Percentiles rank a stretch among this genome's conserved stretches.
These are phyloP conservation scores for Phalacrocorax brasilianus DNA, from an alignment of 2,113 vertebrate genomes.

Conservation along the genomic window DNA sequence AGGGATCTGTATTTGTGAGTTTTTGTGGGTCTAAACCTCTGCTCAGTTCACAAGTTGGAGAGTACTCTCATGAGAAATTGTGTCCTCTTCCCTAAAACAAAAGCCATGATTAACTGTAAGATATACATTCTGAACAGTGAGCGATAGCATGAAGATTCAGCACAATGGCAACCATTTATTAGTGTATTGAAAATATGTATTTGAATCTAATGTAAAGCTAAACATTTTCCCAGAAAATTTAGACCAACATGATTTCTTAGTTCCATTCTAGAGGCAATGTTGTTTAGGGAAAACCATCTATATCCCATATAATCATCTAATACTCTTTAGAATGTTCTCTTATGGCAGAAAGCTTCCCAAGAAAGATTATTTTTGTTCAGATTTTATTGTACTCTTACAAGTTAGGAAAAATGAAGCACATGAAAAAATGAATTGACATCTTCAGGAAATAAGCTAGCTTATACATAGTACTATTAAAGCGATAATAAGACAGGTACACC, in stretches of 20 bases:
- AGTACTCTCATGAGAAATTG: background rate
- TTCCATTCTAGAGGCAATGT: background rate
- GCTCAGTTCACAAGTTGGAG: background rate
- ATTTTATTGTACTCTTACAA: background rate
- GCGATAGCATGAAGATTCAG: background rate
- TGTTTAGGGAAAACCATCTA: background rate
- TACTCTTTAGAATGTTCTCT: background rate
- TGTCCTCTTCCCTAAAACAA: background rate
- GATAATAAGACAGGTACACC: background rate
- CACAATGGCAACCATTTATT: background rate
- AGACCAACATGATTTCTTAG: background rate
- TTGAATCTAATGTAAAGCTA: background rate
- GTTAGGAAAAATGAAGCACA: background rate
- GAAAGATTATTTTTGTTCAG: background rate
- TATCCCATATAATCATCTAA: background rate
- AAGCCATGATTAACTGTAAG: background rate
- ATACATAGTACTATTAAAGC: background rate
- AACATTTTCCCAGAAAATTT: background rate
- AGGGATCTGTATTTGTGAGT: background rate
- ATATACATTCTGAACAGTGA: background rate
- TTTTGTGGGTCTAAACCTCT: background rate
- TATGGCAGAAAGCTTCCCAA: background rate
- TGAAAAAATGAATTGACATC: background rate
- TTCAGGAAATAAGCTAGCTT: background rate
- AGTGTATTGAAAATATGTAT: background rate